A percentile compares a stretch with the other conserved stretches of the same genome.
Conservation (phyloP, 2,113 vertebrate genomes). For the Tylochromis polylepis region DNA sequence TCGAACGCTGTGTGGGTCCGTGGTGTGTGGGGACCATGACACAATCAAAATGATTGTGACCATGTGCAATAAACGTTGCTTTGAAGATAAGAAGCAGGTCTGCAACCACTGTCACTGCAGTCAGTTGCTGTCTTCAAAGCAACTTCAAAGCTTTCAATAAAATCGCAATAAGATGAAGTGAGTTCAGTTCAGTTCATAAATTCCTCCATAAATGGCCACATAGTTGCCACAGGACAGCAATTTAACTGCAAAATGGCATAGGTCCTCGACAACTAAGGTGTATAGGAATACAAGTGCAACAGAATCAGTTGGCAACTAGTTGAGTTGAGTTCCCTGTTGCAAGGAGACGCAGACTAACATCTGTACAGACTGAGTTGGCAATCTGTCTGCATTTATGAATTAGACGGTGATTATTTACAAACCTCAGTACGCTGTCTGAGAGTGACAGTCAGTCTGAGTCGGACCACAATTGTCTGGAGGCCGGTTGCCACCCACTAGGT, state of each 20-base stretch:
- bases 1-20: too few species aligned
- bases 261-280: fast-evolving
- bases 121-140: background rate
- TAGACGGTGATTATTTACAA: fast-evolving
- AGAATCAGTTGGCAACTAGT: background rate
- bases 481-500: background rate
- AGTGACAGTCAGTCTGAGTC: background rate
- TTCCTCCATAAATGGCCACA: background rate
- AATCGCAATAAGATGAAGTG: background rate
- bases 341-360: background rate
- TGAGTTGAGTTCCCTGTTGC: background rate
- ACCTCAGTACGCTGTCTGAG: too few species aligned
- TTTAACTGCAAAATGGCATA: background rate
- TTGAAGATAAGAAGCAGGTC: fast-evolving
- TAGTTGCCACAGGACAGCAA: background rate
- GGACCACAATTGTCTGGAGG: too few species aligned
- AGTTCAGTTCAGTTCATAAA: background rate
- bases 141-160: background rate
- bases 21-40: background rate
- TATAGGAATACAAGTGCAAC: background rate
- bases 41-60: background rate
- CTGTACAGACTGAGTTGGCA: background rate
- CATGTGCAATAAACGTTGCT: background rate
- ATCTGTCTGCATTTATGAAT: background rate
- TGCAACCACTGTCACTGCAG: background rate